A percentile compares a stretch with the other conserved stretches of the same genome.
These are phyloP conservation scores for Chondrilla cf. caribensis DNA, from an alignment of 37 sponge, comb jelly and placozoan genomes.

Conservation along the genomic window DNA sequence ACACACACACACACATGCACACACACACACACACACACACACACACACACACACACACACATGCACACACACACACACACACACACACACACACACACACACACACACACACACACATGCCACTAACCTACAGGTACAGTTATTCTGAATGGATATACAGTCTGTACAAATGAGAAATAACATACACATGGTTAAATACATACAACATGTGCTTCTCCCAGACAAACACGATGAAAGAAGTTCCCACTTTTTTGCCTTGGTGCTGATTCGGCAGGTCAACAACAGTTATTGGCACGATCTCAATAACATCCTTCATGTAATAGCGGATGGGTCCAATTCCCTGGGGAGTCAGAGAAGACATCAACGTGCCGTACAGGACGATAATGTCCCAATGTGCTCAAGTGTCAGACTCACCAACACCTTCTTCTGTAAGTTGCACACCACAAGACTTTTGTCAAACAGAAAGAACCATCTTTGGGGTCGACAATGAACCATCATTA, in stretches of 20 bases:
- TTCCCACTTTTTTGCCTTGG: background rate
- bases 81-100: slow-evolving; percentile 17
- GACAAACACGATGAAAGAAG: too few relatives aligned
- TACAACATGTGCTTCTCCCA: background rate
- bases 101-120: slow-evolving; percentile 12
- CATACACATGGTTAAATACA: background rate
- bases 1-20: background rate
- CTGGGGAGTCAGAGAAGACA: background rate
- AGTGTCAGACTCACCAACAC: background rate
- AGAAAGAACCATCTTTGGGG: slow-evolving; percentile 23
- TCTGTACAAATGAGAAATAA: background rate
- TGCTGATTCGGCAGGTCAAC: slow-evolving; percentile 10
- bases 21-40: slow-evolving; percentile 8
- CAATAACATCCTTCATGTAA: slow-evolving; percentile 14
- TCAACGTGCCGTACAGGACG: background rate
- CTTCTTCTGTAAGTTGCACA: background rate
- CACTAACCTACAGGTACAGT: background rate
- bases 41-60: slow-evolving; percentile 10
- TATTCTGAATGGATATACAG: background rate
- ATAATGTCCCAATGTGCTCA: too few relatives aligned
- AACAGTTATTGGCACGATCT: background rate
- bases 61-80: slow-evolving; percentile 14
- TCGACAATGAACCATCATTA: too few relatives aligned
- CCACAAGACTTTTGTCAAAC: slow-evolving; percentile 23
- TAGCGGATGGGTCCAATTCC: background rate